Base-by-base conservation (phyloP, 2,113 vertebrate genomes). In the Ammodytes marinus region DNA sequence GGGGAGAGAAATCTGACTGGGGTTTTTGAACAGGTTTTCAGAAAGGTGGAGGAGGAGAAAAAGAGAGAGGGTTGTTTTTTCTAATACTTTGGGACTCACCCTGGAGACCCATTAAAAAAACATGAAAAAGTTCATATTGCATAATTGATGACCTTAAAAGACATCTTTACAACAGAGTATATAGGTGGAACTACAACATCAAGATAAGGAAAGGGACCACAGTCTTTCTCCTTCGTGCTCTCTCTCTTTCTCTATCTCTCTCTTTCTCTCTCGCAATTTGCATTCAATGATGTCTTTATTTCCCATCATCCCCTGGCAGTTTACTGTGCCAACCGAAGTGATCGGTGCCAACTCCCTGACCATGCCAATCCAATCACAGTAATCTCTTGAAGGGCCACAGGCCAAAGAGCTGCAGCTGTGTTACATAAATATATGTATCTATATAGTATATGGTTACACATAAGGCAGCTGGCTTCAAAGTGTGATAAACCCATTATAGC, bases 271-370 rank as follows among this genome's bases (percentile, higher is more conserved):
- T 55, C 43, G 76, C 72, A 50, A 84, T 89, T 89, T 87, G 78
- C 87, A 91, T 90, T 86, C 87, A 91, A 76, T 74, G 52, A 92
- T 86, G 88, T 91, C 91, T 91, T 91, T 86, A 91, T 92, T 91
- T 89, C 83, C 76, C 84, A 90, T 88, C 85, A 90, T 87, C 86
- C 79, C 77, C 42, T 66, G 87, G 86, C 89, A 86, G 43, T 6
- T 63, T 50, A 40, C 40, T 13, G 58, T 82, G 87, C 88, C 85
- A 91, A 77, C 27, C 65, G 27, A 17, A 70, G 61, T n/a, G 49
- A 72, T 72, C 53, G 39, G 42, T 85, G 92, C 88, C 88, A 91
- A 74, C 72, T 71, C 60, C 59, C 63, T 19, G 50, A 85, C 84
- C 69, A 60, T 87, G 89, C 90, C 89, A 91, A 92, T 88, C 86